These are phyloP conservation scores for Tenebrosternarchus preto DNA, from an alignment of 2,113 vertebrate species.

Conservation along the genomic window DNA sequence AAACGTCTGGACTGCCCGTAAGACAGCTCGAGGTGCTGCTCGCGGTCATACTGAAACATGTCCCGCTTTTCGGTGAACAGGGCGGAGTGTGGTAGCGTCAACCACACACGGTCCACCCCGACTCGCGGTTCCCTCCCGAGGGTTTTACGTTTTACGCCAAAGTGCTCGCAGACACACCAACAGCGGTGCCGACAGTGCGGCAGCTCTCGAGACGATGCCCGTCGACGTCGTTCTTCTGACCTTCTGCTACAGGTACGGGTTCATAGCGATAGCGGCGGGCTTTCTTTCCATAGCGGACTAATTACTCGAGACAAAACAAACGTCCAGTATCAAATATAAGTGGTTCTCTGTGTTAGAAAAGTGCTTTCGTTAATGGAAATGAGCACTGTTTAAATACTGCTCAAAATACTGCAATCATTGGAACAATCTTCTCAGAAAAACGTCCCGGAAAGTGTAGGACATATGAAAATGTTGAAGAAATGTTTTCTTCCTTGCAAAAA, in stretches of 20 bases:
- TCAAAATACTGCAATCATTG: conserved; percentile 30
- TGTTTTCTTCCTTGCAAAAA: background rate
- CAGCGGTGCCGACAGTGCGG: background rate
- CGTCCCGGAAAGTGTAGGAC: background rate
- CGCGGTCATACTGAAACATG: too few relatives aligned
- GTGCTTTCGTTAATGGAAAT: conserved; percentile 32
- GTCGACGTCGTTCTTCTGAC: too few relatives aligned
- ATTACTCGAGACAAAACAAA: background rate
- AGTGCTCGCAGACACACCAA: too few relatives aligned
- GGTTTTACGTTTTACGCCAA: too few relatives aligned
- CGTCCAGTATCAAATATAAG: conserved; percentile 31
- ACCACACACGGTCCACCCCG: too few relatives aligned
- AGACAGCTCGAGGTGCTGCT: too few relatives aligned
- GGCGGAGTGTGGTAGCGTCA: too few relatives aligned
- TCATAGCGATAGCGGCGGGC: background rate
- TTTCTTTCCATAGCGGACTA: background rate
- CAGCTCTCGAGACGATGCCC: background rate
- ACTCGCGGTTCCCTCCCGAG: too few relatives aligned
- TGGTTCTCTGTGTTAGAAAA: conserved; percentile 51
- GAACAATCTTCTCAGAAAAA: conserved; percentile 26
- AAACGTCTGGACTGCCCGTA: too few relatives aligned
- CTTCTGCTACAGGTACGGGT: background rate
- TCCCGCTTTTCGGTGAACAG: too few relatives aligned
- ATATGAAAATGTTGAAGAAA: background rate
- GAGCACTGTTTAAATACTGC: conserved; percentile 38